phyloP scores from a whole-genome alignment of 2,797 vertebrate genomes.

The Hapalemur alaotrensis region DNA sequence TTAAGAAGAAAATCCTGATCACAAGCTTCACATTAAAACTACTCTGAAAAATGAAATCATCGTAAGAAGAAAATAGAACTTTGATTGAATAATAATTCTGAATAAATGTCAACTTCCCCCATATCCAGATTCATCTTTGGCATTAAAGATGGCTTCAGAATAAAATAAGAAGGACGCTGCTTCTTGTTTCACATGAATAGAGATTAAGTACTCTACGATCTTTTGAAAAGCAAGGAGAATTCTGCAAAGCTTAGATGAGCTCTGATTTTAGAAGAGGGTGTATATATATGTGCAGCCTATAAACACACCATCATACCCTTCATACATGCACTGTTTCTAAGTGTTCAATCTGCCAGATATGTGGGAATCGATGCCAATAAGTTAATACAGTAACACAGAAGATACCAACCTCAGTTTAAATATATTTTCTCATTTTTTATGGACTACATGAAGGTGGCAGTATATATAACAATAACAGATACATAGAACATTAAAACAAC shows the following conservation, averaged over 20 bases:
- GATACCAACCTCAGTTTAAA: background rate
- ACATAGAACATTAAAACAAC: slow-evolving; percentile 32
- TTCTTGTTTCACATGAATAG: slow-evolving; percentile 59
- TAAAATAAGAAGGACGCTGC: slow-evolving; percentile 32
- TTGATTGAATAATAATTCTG: slow-evolving; percentile 72
- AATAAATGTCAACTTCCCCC: slow-evolving; percentile 58
- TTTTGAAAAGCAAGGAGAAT: background rate
- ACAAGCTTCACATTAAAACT: slow-evolving; percentile 73
- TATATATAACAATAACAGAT: slow-evolving; percentile 48
- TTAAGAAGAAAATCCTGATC: slow-evolving; percentile 67
- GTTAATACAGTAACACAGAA: background rate
- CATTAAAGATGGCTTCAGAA: slow-evolving; percentile 59
- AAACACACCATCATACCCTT: background rate
- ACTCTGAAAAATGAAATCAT: slow-evolving; percentile 79
- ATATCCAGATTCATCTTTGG: slow-evolving; percentile 56
- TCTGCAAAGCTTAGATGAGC: background rate
- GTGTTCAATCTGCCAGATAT: background rate
- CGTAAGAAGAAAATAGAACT: slow-evolving; percentile 75
- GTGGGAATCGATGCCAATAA: background rate
- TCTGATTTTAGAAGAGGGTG: background rate
- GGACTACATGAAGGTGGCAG: slow-evolving; percentile 22
- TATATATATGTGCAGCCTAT: background rate
- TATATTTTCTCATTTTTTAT: background rate
- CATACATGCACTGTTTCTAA: background rate
- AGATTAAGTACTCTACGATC: slow-evolving; percentile 21